Conservation (phyloP, 2,888 invertebrate genomes). For the Dromius quadrimaculatus region DNA sequence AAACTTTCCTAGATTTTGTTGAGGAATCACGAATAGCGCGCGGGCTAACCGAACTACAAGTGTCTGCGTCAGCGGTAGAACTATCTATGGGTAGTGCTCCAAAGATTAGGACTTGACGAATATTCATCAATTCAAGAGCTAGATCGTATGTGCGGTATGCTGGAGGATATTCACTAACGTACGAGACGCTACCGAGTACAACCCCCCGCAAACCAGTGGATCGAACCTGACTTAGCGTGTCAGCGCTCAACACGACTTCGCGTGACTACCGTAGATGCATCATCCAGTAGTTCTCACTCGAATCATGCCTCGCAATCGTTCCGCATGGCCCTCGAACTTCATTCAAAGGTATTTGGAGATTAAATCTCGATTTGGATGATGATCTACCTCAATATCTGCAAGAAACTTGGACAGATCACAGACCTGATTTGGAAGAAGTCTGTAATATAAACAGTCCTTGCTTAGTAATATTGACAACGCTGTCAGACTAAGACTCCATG, state of each 20-base stretch:
- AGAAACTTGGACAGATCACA: too few relatives aligned
- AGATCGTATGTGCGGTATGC: conserved; percentile 28
- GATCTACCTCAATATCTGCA: too few relatives aligned
- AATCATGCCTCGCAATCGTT: neutral
- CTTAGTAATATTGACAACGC: too few relatives aligned
- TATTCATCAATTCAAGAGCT: conserved; percentile 38
- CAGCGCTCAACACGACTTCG: neutral
- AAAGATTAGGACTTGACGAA: neutral
- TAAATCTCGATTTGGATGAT: too few relatives aligned
- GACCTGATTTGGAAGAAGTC: too few relatives aligned
- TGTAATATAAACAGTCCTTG: too few relatives aligned
- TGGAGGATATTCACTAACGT: conserved; percentile 44
- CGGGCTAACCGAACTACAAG: conserved; percentile 48
- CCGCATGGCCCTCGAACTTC: too few relatives aligned
- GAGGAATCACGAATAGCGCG: conserved; percentile 55
- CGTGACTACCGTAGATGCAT: neutral
- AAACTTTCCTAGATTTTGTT: conserved; percentile 55
- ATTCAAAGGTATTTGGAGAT: too few relatives aligned
- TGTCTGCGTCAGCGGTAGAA: conserved; percentile 54
- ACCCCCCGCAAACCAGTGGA: neutral
- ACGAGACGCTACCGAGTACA: conserved; percentile 10
- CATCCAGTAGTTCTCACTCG: too few relatives aligned
- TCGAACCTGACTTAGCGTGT: conserved; percentile 8
- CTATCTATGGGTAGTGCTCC: conserved; percentile 55
- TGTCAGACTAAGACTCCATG: too few relatives aligned